phyloP scores from a whole-genome alignment of 2,113 vertebrate species.

The Eolophus roseicapilla region DNA sequence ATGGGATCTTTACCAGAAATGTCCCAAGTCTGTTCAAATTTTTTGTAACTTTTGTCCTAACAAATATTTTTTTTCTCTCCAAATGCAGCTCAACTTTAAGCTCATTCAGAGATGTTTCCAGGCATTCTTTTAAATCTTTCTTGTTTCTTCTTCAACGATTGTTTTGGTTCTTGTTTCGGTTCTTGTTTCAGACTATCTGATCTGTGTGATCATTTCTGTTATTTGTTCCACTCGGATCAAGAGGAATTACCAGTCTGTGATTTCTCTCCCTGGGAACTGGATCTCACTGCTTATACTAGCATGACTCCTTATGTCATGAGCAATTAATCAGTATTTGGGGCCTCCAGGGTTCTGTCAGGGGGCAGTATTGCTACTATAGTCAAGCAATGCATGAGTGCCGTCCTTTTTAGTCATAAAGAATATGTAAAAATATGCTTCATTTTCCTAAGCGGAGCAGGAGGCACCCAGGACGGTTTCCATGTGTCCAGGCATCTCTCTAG shows the following conservation, averaged over 20 bases:
- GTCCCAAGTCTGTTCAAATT: fast-evolving
- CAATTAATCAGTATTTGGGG: constrained; percentile 14
- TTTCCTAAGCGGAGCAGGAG: not conserved
- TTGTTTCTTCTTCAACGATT: not conserved
- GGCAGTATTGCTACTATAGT: not conserved
- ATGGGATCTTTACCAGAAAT: not conserved
- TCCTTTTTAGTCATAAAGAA: constrained; percentile 9
- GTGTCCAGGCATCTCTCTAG: not conserved
- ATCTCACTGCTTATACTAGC: not conserved
- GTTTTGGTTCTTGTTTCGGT: not conserved
- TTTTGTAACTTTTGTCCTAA: not conserved
- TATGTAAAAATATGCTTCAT: not conserved
- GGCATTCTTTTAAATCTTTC: not conserved
- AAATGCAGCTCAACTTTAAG: not conserved
- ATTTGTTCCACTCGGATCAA: constrained; percentile 32
- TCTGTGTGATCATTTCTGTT: not conserved
- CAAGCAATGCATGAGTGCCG: constrained; percentile 14
- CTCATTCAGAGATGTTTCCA: not conserved
- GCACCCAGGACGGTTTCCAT: not conserved
- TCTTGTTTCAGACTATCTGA: not conserved
- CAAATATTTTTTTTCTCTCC: not conserved
- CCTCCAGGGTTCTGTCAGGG: constrained; percentile 34
- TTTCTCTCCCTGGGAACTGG: not conserved
- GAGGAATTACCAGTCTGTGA: constrained; percentile 18
- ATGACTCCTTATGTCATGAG: constrained; percentile 17